Conservation (phyloP, 2,797 vertebrate species). For the Oceanodroma leucorhoa region DNA sequence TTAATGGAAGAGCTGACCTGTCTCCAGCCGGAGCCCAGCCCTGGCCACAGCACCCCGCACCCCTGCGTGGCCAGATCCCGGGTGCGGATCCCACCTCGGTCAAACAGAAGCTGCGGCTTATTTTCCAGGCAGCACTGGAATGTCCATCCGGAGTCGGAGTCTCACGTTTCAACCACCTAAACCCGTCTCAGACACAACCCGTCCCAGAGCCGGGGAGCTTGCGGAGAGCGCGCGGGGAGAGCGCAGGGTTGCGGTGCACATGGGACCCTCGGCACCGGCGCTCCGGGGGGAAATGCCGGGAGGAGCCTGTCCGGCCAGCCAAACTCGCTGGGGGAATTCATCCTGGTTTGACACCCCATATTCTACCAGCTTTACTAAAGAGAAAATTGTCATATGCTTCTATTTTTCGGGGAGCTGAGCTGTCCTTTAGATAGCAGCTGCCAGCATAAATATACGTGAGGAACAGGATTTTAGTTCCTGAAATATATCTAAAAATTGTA, state of each 20-base stretch:
- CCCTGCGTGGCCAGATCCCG: accelerated
- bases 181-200: not conserved
- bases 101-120: not conserved
- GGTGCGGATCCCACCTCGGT: accelerated
- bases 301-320: accelerated
- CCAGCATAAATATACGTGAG: constrained; percentile 34
- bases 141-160: accelerated
- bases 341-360: not conserved
- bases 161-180: not conserved
- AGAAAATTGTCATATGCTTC: constrained; percentile 5
- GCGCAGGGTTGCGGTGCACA: accelerated
- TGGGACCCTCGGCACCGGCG: not conserved
- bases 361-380: not conserved
- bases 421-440: constrained; percentile 30
- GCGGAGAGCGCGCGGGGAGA: accelerated
- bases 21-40: not conserved
- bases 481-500: constrained; percentile 37
- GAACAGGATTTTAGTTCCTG: constrained; percentile 40
- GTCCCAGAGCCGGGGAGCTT: accelerated
- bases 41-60: accelerated
- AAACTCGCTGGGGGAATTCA: not conserved
- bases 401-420: not conserved
- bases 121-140: not conserved
- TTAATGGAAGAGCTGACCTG: not conserved
- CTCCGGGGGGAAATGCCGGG: accelerated